Evolutionary conservation across 2,888 invertebrate genomes (phyloP).

Genomic region (Zygothrica quintamaculata): DNA sequence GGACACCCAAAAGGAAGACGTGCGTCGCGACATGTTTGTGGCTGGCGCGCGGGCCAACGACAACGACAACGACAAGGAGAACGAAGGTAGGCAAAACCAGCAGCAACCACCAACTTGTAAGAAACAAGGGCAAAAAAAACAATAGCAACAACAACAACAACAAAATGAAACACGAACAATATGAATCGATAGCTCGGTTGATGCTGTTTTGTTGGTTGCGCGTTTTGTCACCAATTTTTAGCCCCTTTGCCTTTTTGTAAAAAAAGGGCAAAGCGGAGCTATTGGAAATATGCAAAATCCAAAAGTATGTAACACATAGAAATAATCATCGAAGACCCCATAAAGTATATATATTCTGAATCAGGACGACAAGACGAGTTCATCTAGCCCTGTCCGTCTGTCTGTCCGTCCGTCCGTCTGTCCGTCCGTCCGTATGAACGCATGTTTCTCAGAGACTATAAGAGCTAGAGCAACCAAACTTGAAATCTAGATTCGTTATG

Average conservation of each 20-base stretch:
- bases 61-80: conserved; percentile 18
- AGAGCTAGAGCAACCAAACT: no score
- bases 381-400: no score
- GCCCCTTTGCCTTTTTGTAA: conserved; percentile 42
- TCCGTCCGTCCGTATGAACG: no score
- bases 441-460: no score
- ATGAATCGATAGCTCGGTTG: conserved; percentile 31
- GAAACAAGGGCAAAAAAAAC: conserved; percentile 8
- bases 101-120: conserved; percentile 14
- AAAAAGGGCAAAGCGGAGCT: no score
- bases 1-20: conserved; percentile 55
- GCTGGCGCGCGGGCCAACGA: conserved; percentile 60
- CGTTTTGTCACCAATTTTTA: conserved; percentile 35
- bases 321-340: no score
- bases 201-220: conserved; percentile 14
- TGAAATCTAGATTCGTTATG: no score
- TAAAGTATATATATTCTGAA: no score
- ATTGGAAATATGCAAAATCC: no score
- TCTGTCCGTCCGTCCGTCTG: no score
- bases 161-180: conserved; percentile 9
- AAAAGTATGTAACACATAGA: no score
- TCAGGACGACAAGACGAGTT: no score
- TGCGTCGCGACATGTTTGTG: conserved; percentile 71
- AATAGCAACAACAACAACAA: conserved; percentile 6
- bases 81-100: conserved; percentile 1